phyloP scores from a whole-genome alignment of 1,140 invertebrate genomes.

The Centruroides sculpturatus region DNA sequence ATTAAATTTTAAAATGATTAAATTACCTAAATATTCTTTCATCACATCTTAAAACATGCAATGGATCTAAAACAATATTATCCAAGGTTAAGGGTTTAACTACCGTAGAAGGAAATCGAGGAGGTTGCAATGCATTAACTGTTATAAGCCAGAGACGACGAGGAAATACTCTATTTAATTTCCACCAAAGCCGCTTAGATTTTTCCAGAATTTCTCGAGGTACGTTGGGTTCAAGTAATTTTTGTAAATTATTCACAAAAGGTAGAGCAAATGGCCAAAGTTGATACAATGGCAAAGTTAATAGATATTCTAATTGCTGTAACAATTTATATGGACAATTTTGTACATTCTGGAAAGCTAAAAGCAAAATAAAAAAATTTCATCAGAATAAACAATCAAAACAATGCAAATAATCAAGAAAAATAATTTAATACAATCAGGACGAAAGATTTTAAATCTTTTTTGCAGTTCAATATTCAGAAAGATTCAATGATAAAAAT shows the following conservation, averaged over 20 bases:
- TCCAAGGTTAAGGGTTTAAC: constrained; percentile 45
- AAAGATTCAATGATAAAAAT: too few species aligned
- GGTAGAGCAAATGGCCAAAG: constrained; percentile 68
- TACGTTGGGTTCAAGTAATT: constrained; percentile 55
- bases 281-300: constrained; percentile 60
- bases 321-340: constrained; percentile 11
- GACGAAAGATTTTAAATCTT: too few species aligned
- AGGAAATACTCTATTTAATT: constrained; percentile 76
- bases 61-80: constrained; percentile 74
- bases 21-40: constrained; percentile 55
- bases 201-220: constrained; percentile 68
- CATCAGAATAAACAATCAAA: too few species aligned
- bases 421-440: too few species aligned
- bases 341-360: constrained; percentile 50
- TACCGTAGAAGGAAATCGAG: constrained; percentile 26
- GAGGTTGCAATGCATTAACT: constrained; percentile 56
- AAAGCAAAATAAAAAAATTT: constrained; percentile 13
- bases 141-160: constrained; percentile 82
- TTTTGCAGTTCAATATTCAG: too few species aligned
- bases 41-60: constrained; percentile 81
- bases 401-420: too few species aligned
- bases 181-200: constrained; percentile 72
- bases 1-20: neutral
- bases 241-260: constrained; percentile 62
- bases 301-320: constrained; percentile 45